These are phyloP conservation scores for Saturnia pavonia DNA, from an alignment of 2,888 invertebrate species.

Conservation along the genomic window DNA sequence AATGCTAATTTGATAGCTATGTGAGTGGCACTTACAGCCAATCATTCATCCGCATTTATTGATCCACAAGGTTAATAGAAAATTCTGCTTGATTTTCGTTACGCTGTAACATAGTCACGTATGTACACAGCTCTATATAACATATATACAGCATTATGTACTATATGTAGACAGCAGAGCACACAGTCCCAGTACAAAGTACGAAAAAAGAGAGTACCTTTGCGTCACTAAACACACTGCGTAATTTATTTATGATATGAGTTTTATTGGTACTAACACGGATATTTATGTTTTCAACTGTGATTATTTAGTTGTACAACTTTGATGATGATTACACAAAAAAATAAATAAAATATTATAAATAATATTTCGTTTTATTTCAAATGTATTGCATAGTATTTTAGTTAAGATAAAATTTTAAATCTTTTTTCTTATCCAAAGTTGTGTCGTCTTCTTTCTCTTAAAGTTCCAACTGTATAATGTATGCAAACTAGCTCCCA, in stretches of 20 bases:
- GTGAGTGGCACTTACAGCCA: neutral
- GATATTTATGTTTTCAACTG: conserved; percentile 82
- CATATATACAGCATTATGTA: too few relatives aligned
- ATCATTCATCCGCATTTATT: neutral
- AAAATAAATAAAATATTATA: conserved; percentile 76
- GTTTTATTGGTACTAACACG: conserved; percentile 51
- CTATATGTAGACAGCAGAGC: conserved; percentile 68
- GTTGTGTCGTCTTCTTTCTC: neutral
- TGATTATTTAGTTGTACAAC: conserved; percentile 84
- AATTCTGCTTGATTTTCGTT: conserved; percentile 3
- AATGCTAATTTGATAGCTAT: neutral
- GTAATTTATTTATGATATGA: conserved; percentile 18
- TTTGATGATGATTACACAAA: conserved; percentile 82
- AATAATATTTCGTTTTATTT: conserved; percentile 53
- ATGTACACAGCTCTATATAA: conserved; percentile 20
- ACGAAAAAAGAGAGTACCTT: conserved; percentile 24
- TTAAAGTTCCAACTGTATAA: neutral
- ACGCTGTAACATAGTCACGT: neutral
- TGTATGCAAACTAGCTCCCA: neutral
- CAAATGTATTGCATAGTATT: neutral
- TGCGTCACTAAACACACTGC: conserved; percentile 11
- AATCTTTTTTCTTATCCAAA: neutral
- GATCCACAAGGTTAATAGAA: neutral
- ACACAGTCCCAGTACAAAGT: conserved; percentile 73
- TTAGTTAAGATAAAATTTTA: neutral